Conservation (phyloP, 2,797 vertebrate genomes). For the Melanotaenia boesemani region DNA sequence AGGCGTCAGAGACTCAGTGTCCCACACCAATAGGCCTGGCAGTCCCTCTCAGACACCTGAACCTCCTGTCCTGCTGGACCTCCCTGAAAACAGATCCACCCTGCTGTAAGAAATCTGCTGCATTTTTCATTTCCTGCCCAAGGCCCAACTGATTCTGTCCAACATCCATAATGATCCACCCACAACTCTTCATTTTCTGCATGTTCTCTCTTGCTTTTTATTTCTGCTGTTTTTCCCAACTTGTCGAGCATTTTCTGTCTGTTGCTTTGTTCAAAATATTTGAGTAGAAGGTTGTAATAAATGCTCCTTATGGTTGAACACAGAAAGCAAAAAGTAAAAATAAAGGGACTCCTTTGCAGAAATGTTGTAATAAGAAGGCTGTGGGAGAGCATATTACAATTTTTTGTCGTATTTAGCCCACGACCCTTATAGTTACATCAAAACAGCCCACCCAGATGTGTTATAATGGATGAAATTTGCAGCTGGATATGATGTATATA, state of each 20-base stretch:
- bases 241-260: slow-evolving; percentile 3
- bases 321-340: slow-evolving; percentile 17
- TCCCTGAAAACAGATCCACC: slow-evolving; percentile 89
- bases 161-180: slow-evolving; percentile 1
- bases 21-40: slow-evolving; percentile 88
- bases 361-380: slow-evolving; percentile 7
- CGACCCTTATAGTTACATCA: not conserved
- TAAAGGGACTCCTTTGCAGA: slow-evolving; percentile 10
- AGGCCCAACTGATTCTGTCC: not conserved
- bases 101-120: slow-evolving; percentile 66
- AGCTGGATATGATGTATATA: no score
- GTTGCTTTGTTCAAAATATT: slow-evolving; percentile 1
- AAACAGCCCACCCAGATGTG: not conserved
- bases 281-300: slow-evolving; percentile 20
- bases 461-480: not conserved
- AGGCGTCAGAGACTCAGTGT: slow-evolving; percentile 96
- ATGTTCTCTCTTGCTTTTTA: not conserved
- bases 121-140: not conserved
- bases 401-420: not conserved
- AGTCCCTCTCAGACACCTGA: slow-evolving; percentile 83
- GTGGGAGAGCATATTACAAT: not conserved
- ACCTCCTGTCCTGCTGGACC: slow-evolving; percentile 90
- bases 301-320: slow-evolving; percentile 20
- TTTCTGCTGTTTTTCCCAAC: not conserved
- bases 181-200: not conserved